phyloP scores from a whole-genome alignment of 2,113 vertebrate species.

The Ageneiosus marmoratus region DNA sequence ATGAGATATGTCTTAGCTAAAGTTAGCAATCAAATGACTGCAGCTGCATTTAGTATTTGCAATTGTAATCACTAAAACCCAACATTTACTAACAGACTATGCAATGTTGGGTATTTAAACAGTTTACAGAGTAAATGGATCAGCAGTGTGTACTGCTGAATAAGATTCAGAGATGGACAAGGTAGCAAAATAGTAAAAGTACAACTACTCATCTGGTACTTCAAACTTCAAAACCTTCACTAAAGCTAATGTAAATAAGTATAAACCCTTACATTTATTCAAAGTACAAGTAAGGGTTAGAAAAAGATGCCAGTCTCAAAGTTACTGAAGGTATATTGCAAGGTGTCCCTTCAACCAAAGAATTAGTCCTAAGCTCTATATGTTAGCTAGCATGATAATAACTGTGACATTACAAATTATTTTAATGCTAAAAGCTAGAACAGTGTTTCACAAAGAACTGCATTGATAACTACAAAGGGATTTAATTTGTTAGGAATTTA shows the following conservation, averaged over 20 bases:
- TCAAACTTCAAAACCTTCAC: too few species aligned
- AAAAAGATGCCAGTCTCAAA: too few species aligned
- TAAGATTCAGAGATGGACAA: too few species aligned
- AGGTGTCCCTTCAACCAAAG: neutral
- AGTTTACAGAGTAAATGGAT: neutral
- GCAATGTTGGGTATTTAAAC: neutral
- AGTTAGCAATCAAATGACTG: neutral
- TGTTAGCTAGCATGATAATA: neutral
- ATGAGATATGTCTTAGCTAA: constrained; percentile 15
- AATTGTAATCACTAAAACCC: neutral
- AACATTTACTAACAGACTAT: neutral
- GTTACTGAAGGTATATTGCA: neutral
- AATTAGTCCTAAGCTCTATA: neutral
- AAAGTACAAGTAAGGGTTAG: too few species aligned
- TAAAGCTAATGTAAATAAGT: too few species aligned
- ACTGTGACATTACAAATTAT: neutral
- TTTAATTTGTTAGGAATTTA: neutral
- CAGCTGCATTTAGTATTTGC: neutral
- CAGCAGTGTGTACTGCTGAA: too few species aligned
- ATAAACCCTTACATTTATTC: too few species aligned
- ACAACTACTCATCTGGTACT: neutral
- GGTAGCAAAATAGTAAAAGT: neutral
- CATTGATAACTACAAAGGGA: neutral
- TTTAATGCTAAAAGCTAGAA: neutral
- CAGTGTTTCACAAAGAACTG: too few species aligned